Conservation (phyloP, 2,113 vertebrate species). For the Colinus virginianus region DNA sequence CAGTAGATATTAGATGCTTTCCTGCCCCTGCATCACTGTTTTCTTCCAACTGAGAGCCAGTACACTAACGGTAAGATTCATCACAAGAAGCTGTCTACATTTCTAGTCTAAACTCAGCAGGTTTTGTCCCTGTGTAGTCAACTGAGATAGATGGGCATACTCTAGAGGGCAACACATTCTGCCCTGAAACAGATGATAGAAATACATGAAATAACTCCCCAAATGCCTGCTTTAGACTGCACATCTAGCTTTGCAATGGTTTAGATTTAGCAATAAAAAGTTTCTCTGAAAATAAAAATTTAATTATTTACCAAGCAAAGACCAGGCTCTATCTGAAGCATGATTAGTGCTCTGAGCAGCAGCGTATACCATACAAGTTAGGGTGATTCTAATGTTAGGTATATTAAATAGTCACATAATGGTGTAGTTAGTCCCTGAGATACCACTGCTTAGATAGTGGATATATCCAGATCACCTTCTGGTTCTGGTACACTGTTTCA, state of each 20-base stretch:
- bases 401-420: background rate
- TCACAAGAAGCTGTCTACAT: background rate
- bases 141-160: background rate
- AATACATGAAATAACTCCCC: background rate
- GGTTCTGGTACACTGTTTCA: background rate
- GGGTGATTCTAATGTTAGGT: background rate
- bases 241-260: background rate
- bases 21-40: background rate
- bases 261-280: background rate
- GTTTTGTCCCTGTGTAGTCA: background rate
- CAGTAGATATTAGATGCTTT: background rate
- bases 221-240: background rate
- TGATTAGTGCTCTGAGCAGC: background rate
- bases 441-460: background rate
- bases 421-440: background rate
- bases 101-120: background rate
- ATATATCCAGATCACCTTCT: background rate
- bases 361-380: background rate
- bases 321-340: background rate
- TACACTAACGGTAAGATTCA: background rate
- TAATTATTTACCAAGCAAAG: background rate
- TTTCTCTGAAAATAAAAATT: background rate
- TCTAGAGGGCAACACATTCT: background rate
- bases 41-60: background rate
- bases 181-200: background rate